phyloP scores from a whole-genome alignment of 2,797 vertebrate genomes.

The Chelonia mydas region DNA sequence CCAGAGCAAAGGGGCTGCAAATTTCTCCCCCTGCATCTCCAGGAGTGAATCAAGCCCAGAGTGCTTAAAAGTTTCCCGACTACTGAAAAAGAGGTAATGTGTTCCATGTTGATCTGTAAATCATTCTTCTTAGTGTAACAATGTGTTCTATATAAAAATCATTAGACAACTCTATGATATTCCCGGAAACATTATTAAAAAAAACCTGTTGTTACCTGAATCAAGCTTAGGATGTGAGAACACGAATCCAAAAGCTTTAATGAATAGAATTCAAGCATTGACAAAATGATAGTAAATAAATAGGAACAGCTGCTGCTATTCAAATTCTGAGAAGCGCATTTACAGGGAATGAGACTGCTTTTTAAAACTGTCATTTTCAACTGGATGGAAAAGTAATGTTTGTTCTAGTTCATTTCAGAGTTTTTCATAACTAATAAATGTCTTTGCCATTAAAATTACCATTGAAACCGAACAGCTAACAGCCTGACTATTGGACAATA shows the following conservation, averaged over 20 bases:
- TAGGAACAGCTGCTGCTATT: slow-evolving; percentile 44
- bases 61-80: not conserved
- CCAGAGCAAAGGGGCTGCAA: not conserved
- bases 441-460: slow-evolving; percentile 60
- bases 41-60: not conserved
- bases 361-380: slow-evolving; percentile 69
- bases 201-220: not conserved
- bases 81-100: not conserved
- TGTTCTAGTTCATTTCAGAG: slow-evolving; percentile 70
- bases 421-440: slow-evolving; percentile 71
- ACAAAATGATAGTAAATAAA: slow-evolving; percentile 60
- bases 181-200: not conserved
- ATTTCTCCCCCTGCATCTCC: not conserved
- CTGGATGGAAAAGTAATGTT: slow-evolving; percentile 65
- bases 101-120: not conserved
- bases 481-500: slow-evolving; percentile 68
- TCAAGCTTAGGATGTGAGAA: slow-evolving; percentile 22
- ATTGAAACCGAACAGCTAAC: slow-evolving; percentile 62
- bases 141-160: not conserved
- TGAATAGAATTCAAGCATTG: slow-evolving; percentile 8
- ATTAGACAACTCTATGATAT: not conserved
- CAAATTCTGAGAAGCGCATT: slow-evolving; percentile 48
- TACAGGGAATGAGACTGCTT: slow-evolving; percentile 32
- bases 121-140: not conserved
- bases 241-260: slow-evolving; percentile 26